These are phyloP conservation scores for Liparis tanakae DNA, from an alignment of 2,797 vertebrate genomes.

Conservation along the genomic window DNA sequence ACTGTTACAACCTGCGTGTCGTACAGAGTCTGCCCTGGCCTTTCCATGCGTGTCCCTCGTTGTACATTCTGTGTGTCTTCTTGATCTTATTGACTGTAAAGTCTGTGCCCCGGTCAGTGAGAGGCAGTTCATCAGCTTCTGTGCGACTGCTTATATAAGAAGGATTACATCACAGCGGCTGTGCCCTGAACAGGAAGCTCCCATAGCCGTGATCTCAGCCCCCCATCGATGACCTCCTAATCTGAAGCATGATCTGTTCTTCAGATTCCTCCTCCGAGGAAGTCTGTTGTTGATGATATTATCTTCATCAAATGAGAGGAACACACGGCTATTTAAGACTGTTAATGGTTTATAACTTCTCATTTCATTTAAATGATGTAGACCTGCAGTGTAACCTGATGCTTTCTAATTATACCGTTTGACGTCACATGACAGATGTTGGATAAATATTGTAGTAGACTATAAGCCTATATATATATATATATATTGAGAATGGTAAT, in stretches of 20 bases:
- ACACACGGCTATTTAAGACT: neutral
- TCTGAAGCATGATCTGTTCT: too few relatives aligned
- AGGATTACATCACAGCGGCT: constrained; percentile 75
- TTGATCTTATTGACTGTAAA: constrained; percentile 64
- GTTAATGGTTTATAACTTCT: neutral
- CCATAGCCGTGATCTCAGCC: constrained; percentile 53
- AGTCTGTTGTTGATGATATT: too few relatives aligned
- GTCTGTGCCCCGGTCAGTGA: constrained; percentile 49
- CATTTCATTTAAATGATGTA: neutral
- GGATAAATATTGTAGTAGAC: neutral
- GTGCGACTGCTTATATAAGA: constrained; percentile 74
- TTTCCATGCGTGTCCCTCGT: constrained; percentile 43
- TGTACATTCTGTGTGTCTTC: constrained; percentile 38
- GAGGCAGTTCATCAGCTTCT: constrained; percentile 63
- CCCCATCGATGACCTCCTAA: constrained; percentile 38
- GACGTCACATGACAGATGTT: neutral
- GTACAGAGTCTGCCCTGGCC: constrained; percentile 9
- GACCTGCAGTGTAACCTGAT: neutral
- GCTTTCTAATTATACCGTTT: neutral
- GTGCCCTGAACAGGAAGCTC: constrained; percentile 59
- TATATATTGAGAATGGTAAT: neutral
- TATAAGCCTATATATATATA: neutral
- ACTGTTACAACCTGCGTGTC: neutral
- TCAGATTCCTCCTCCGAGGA: too few relatives aligned
- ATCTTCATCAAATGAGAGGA: too few relatives aligned